Percentiles rank a stretch among this genome's conserved stretches.
These are phyloP conservation scores for Puffinus mauretanicus DNA, from an alignment of 2,113 vertebrate species.

Conservation along the genomic window DNA sequence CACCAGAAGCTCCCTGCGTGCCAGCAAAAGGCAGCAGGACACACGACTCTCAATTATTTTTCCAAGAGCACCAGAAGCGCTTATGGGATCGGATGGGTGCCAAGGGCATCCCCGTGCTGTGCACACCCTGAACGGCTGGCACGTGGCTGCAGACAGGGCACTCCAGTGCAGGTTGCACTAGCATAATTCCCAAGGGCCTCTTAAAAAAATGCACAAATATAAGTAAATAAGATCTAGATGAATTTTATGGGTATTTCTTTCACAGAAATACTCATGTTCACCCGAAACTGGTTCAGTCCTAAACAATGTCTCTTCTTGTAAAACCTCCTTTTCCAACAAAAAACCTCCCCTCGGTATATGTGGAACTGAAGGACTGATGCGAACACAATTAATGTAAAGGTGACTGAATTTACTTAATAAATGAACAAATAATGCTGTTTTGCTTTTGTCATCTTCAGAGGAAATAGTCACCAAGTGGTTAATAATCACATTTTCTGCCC, in stretches of 20 bases:
- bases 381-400: background rate
- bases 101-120: background rate
- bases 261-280: background rate
- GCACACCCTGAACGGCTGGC: background rate
- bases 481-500: background rate
- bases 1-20: background rate
- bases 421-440: background rate
- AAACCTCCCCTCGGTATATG: rapidly evolving
- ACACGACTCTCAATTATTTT: background rate
- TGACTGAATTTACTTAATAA: background rate
- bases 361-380: background rate
- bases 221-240: background rate
- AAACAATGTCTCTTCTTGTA: background rate
- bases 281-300: background rate
- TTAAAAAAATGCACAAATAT: background rate
- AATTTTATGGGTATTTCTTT: background rate
- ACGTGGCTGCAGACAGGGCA: rapidly evolving
- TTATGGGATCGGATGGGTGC: background rate
- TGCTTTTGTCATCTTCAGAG: background rate
- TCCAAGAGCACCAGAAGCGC: background rate
- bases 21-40: background rate
- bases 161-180: background rate
- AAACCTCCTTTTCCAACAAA: background rate
- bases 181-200: background rate
- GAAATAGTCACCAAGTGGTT: background rate